Conservation (phyloP, 2,797 vertebrate species). For the Oreonectes daqikongensis region DNA sequence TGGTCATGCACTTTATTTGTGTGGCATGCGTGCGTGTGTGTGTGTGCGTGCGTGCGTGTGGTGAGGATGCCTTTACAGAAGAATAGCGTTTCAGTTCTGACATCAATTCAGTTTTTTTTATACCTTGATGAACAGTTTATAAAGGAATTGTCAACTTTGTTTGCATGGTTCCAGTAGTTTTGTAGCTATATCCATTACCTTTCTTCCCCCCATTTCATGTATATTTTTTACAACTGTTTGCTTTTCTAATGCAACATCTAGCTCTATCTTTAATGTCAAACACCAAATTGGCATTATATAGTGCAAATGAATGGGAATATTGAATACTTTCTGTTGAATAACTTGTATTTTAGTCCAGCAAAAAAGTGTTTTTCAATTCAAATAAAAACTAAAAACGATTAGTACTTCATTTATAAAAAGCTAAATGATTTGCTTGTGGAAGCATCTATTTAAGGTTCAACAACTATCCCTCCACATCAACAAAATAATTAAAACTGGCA, state of each 20-base stretch:
- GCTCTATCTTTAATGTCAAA: neutral
- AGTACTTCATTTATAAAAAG: neutral
- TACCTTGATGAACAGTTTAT: conserved; percentile 2
- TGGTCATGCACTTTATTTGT: conserved; percentile 54
- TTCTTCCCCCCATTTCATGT: neutral
- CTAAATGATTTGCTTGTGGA: neutral
- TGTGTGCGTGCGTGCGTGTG: too few species aligned
- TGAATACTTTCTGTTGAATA: neutral
- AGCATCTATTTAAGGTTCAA: neutral
- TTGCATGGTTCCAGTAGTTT: conserved; percentile 9
- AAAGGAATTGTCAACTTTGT: neutral
- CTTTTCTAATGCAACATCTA: neutral
- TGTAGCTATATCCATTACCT: conserved; percentile 26
- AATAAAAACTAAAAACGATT: neutral
- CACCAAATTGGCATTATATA: neutral
- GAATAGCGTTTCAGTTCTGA: conserved; percentile 4
- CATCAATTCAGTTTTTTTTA: neutral
- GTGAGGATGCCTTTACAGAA: conserved; percentile 25
- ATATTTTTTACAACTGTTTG: neutral
- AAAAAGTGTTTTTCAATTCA: conserved; percentile 6
- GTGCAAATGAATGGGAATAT: neutral
- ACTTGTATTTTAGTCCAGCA: neutral
- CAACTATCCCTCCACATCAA: neutral
- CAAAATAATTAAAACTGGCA: neutral
- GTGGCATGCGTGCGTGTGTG: conserved; percentile 16